Percentiles rank a stretch among this genome's conserved stretches.
Conservation (phyloP, 2,113 vertebrate genomes). For the Globicephala melas region DNA sequence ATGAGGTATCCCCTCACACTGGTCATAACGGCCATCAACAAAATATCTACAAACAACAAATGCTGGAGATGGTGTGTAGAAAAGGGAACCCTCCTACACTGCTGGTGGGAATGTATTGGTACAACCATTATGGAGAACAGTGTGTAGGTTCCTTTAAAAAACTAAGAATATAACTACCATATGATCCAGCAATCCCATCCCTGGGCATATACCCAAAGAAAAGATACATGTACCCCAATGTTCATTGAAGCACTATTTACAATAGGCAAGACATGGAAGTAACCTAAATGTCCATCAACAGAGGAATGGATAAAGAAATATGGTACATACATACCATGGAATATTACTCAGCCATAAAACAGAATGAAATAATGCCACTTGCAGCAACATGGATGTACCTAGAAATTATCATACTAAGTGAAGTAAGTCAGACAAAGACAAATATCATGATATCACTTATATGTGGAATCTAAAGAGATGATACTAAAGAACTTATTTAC, state of each 20-base stretch:
- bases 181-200: not conserved
- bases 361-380: too few relatives aligned
- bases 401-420: not conserved
- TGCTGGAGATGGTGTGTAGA: not conserved
- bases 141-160: too few relatives aligned
- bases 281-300: not conserved
- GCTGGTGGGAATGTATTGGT: not conserved
- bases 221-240: not conserved
- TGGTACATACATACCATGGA: not conserved
- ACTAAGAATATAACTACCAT: not conserved
- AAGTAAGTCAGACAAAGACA: not conserved
- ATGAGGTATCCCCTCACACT: not conserved
- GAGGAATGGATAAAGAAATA: not conserved
- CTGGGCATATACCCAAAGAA: not conserved
- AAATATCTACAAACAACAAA: not conserved
- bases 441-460: too few relatives aligned
- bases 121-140: not conserved
- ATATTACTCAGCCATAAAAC: not conserved
- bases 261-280: not conserved
- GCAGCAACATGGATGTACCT: not conserved
- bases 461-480: too few relatives aligned
- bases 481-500: too few relatives aligned
- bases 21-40: not conserved
- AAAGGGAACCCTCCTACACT: not conserved
- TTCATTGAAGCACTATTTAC: not conserved